Conservation (phyloP, 1,140 invertebrate genomes). For the Drosophila tani region DNA sequence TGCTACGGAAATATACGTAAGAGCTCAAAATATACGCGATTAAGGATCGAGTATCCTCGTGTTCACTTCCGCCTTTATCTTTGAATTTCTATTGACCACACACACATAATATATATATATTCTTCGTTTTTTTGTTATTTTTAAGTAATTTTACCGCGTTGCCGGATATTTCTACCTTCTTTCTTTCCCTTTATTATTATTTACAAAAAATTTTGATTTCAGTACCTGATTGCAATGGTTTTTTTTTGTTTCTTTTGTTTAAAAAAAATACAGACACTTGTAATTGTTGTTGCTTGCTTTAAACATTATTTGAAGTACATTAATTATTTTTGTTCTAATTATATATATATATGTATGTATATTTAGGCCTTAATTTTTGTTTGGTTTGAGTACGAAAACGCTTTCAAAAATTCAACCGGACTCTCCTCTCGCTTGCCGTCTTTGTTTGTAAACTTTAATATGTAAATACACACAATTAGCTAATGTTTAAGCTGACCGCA, state of each 20-base stretch:
- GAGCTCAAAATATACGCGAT: conserved; percentile 27
- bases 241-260: conserved; percentile 32
- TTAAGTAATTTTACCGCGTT: conserved; percentile 5
- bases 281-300: conserved; percentile 53
- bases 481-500: conserved; percentile 9
- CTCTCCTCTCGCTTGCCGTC: conserved; percentile 10
- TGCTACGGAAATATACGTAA: conserved; percentile 31
- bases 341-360: conserved; percentile 7
- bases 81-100: conserved; percentile 20
- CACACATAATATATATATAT: conserved; percentile 13
- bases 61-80: conserved; percentile 1
- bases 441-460: conserved; percentile 75
- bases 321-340: conserved; percentile 20
- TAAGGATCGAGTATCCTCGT: conserved; percentile 41
- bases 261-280: conserved; percentile 66
- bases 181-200: conserved; percentile 33
- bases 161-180: conserved; percentile 22
- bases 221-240: conserved; percentile 77
- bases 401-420: conserved; percentile 71
- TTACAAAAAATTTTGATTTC: conserved; percentile 80
- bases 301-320: conserved; percentile 37
- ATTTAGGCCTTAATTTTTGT: conserved; percentile 49
- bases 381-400: conserved; percentile 66
- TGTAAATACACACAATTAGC: conserved; percentile 77
- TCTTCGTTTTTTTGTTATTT: neutral